A percentile compares a stretch with the other conserved stretches of the same genome.
phyloP scores from a whole-genome alignment of 2,113 vertebrate genomes.

The Anoplopoma fimbria region DNA sequence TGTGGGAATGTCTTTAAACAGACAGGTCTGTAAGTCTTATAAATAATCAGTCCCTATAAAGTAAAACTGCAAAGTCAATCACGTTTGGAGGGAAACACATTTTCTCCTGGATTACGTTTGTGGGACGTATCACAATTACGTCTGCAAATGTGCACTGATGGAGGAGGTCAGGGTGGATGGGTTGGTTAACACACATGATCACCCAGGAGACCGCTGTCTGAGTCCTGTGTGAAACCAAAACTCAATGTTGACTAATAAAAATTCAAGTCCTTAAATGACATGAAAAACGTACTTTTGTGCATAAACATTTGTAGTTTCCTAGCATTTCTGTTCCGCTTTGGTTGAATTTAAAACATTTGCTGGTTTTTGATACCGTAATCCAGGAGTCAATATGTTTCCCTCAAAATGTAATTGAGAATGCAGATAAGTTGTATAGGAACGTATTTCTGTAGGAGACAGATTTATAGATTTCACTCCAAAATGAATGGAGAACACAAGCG shows the following conservation, averaged over 20 bases:
- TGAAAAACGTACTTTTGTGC: too few relatives aligned
- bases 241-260: too few relatives aligned
- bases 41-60: not conserved
- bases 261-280: too few relatives aligned
- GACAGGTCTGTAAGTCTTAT: not conserved
- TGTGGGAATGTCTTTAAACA: conserved; percentile 3
- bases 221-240: too few relatives aligned
- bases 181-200: too few relatives aligned
- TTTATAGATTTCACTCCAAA: not conserved
- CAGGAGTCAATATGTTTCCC: not conserved
- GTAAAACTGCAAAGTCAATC: not conserved
- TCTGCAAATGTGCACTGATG: too few relatives aligned
- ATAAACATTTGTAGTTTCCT: too few relatives aligned
- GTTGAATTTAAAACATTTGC: too few relatives aligned
- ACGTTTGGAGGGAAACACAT: not conserved
- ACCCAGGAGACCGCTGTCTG: too few relatives aligned
- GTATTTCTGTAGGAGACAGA: not conserved
- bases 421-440: not conserved
- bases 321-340: not conserved
- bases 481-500: not conserved
- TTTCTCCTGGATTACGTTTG: not conserved
- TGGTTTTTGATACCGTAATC: not conserved
- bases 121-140: not conserved
- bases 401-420: not conserved
- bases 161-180: too few relatives aligned